Conservation (phyloP, 2,797 vertebrate species). For the Triplophysa yarkandensis region DNA sequence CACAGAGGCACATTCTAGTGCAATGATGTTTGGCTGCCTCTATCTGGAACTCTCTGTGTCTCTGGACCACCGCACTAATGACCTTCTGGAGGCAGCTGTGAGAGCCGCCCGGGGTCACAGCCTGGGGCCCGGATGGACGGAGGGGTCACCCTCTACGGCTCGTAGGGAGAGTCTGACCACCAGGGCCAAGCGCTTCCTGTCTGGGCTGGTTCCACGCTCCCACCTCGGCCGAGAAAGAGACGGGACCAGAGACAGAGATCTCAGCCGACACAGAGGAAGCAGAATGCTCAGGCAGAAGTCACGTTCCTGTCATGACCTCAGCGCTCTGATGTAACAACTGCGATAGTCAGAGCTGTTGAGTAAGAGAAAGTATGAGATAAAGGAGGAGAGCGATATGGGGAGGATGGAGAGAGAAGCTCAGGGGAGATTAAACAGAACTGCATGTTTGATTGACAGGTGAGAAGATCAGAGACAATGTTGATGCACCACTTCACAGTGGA, state of each 20-base stretch:
- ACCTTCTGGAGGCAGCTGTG: slow-evolving; percentile 85
- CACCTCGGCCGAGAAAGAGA: slow-evolving; percentile 74
- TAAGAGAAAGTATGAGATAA: background rate
- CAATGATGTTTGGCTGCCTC: slow-evolving; percentile 84
- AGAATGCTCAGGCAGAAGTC: slow-evolving; percentile 90
- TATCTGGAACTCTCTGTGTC: slow-evolving; percentile 90
- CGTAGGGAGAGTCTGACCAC: slow-evolving; percentile 88
- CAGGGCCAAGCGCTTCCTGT: slow-evolving; percentile 86
- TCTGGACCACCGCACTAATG: slow-evolving; percentile 86
- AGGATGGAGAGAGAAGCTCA: slow-evolving; percentile 3
- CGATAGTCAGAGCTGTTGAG: background rate
- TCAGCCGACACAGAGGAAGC: slow-evolving; percentile 76
- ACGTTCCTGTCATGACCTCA: slow-evolving; percentile 92
- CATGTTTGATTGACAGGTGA: slow-evolving; percentile 19
- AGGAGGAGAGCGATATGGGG: background rate
- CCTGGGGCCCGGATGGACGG: slow-evolving; percentile 70
- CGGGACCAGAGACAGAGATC: slow-evolving; percentile 72
- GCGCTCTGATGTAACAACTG: slow-evolving; percentile 74
- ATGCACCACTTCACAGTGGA: slow-evolving; percentile 18
- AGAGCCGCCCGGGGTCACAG: slow-evolving; percentile 83
- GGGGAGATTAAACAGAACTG: slow-evolving; percentile 39
- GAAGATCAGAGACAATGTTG: slow-evolving; percentile 29
- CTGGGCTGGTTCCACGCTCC: slow-evolving; percentile 82
- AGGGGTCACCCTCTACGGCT: slow-evolving; percentile 66
- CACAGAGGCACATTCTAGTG: slow-evolving; percentile 83